A percentile compares a stretch with the other conserved stretches of the same genome.
These are phyloP conservation scores for Alouatta palliata DNA, from an alignment of 2,113 vertebrate species.

Conservation along the genomic window DNA sequence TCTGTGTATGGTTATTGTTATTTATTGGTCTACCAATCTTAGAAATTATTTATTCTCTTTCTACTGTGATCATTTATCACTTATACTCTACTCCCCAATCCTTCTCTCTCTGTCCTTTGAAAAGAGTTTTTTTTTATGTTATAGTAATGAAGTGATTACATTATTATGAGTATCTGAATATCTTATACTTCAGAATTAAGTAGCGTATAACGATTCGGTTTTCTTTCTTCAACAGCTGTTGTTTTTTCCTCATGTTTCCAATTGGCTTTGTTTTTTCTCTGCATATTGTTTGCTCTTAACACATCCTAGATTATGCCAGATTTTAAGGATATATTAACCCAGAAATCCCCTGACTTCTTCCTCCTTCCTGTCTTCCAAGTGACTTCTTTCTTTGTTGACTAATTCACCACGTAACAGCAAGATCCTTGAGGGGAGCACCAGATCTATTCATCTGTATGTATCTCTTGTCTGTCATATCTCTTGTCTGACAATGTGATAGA, in stretches of 20 bases:
- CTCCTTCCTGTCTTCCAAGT: not conserved
- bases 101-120: not conserved
- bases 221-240: conserved; percentile 6
- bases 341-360: not conserved
- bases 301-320: not conserved
- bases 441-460: not conserved
- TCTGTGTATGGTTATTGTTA: not conserved
- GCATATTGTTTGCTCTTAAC: not conserved
- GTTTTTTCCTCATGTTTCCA: not conserved
- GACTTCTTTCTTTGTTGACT: not conserved
- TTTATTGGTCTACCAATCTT: not conserved
- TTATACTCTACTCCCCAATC: not conserved
- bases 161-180: not conserved
- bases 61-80: not conserved
- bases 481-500: not conserved
- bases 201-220: not conserved
- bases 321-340: not conserved
- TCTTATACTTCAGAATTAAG: not conserved
- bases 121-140: not conserved
- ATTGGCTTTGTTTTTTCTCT: not conserved
- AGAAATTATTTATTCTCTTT: conserved; percentile 24
- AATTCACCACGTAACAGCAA: not conserved
- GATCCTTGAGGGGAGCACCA: fast-evolving
- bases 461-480: not conserved
- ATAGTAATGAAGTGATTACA: not conserved